These are phyloP conservation scores for Poecilus cupreus DNA, from an alignment of 2,888 invertebrate genomes.

Conservation along the genomic window DNA sequence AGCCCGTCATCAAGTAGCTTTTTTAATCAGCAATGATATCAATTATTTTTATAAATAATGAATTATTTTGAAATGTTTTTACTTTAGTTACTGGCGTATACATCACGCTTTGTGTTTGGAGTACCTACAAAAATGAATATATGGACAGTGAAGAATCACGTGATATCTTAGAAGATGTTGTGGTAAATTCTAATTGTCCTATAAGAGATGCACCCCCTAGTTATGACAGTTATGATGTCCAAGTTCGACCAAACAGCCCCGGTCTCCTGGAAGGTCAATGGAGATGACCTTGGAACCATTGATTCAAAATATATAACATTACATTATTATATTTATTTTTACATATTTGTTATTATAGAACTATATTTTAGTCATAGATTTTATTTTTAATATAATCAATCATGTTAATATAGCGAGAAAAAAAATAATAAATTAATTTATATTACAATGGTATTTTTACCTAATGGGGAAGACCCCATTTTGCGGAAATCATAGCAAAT, in stretches of 20 bases:
- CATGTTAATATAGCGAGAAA: no score
- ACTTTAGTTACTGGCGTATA: slow-evolving; percentile 9
- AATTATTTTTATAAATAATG: no score
- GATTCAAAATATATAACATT: no score
- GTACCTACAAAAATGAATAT: not conserved
- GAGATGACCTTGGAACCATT: no score
- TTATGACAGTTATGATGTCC: slow-evolving; percentile 6
- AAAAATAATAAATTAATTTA: no score
- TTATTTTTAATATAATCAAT: no score
- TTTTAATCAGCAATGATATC: not conserved
- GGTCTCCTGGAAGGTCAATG: no score
- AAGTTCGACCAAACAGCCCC: not conserved
- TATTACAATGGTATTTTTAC: no score
- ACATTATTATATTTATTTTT: no score
- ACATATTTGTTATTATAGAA: no score
- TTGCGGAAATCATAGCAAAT: not conserved
- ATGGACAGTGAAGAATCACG: not conserved
- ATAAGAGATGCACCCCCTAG: slow-evolving; percentile 17
- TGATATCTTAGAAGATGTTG: not conserved
- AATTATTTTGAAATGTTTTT: not conserved
- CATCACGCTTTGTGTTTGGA: slow-evolving; percentile 8
- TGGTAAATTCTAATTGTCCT: not conserved
- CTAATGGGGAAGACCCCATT: not conserved
- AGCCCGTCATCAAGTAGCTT: no score
- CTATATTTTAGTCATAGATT: no score